Percentiles rank a stretch among this genome's conserved stretches.
Evolutionary conservation across 1,140 invertebrate species (phyloP).

Genomic region (Piezodorus guildinii): DNA sequence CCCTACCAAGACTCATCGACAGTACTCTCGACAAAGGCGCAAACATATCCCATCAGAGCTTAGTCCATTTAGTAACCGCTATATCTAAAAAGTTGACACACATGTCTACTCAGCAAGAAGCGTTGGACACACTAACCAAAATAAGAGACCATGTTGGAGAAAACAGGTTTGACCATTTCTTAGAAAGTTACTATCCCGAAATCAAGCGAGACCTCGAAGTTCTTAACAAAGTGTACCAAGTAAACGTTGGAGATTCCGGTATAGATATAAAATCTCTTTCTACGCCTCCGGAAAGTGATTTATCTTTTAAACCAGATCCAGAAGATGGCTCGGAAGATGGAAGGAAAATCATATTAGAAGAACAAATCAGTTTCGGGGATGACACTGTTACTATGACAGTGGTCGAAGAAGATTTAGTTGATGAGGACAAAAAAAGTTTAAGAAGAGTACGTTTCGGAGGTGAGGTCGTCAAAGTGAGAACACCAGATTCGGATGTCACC

Average conservation of each 20-base stretch:
- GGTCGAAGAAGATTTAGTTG: slow-evolving; percentile 2
- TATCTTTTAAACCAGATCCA: slow-evolving; percentile 21
- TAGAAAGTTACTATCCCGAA: slow-evolving; percentile 38
- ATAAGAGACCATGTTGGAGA: slow-evolving; percentile 49
- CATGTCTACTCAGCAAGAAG: slow-evolving; percentile 52
- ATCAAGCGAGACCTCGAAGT: slow-evolving; percentile 51
- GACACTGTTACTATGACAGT: slow-evolving; percentile 3
- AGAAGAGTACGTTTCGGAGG: slow-evolving; percentile 66
- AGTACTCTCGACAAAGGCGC: slow-evolving; percentile 28
- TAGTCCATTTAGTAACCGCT: slow-evolving; percentile 38
- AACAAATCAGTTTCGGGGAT: slow-evolving; percentile 5
- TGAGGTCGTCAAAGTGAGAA: slow-evolving; percentile 67
- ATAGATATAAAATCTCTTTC: slow-evolving; percentile 28
- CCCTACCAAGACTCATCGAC: slow-evolving; percentile 34
- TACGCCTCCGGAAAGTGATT: slow-evolving; percentile 25
- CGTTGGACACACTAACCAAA: slow-evolving; percentile 50
- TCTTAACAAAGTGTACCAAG: slow-evolving; percentile 51
- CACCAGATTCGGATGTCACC: slow-evolving; percentile 60
- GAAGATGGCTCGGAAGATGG: slow-evolving; percentile 20
- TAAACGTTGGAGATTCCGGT: slow-evolving; percentile 31
- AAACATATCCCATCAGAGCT: slow-evolving; percentile 26
- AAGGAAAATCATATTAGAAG: neutral
- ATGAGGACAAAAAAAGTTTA: slow-evolving; percentile 43
- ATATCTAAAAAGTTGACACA: slow-evolving; percentile 53
- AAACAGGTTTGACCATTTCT: slow-evolving; percentile 45